Conservation (phyloP, 2,797 vertebrate species). For the Tarsius wallacei region DNA sequence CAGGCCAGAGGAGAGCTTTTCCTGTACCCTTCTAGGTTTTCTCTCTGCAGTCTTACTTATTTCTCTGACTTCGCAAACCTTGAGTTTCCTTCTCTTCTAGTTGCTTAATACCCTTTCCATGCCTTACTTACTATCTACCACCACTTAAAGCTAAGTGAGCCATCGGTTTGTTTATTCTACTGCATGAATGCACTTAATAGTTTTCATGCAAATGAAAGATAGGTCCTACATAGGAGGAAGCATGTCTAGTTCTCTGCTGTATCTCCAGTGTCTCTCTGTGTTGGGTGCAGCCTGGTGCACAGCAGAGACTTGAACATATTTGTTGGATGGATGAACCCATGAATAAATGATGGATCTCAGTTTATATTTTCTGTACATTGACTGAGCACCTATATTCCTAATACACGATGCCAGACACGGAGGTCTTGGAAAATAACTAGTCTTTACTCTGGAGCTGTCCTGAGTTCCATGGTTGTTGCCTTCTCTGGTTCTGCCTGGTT, state of each 20-base stretch:
- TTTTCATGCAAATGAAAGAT: neutral
- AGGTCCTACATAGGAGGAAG: neutral
- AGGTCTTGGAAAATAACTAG: neutral
- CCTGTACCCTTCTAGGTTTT: neutral
- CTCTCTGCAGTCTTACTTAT: neutral
- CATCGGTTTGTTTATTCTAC: neutral
- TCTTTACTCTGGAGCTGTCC: neutral
- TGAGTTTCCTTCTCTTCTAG: neutral
- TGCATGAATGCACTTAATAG: neutral
- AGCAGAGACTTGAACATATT: neutral
- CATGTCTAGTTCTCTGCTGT: neutral
- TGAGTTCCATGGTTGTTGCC: neutral
- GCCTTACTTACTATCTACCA: neutral
- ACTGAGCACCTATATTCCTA: neutral
- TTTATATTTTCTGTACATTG: neutral
- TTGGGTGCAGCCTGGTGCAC: neutral
- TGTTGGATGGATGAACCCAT: neutral
- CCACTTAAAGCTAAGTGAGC: neutral
- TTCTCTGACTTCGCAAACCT: neutral
- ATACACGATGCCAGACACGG: neutral
- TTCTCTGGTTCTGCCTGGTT: neutral
- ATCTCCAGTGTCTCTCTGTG: neutral
- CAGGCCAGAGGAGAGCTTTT: neutral
- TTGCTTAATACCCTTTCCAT: neutral
- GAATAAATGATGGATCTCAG: neutral